Percentiles rank a stretch among this genome's conserved stretches.
phyloP scores from a whole-genome alignment of 2,888 invertebrate genomes.

The Mimas tiliae region DNA sequence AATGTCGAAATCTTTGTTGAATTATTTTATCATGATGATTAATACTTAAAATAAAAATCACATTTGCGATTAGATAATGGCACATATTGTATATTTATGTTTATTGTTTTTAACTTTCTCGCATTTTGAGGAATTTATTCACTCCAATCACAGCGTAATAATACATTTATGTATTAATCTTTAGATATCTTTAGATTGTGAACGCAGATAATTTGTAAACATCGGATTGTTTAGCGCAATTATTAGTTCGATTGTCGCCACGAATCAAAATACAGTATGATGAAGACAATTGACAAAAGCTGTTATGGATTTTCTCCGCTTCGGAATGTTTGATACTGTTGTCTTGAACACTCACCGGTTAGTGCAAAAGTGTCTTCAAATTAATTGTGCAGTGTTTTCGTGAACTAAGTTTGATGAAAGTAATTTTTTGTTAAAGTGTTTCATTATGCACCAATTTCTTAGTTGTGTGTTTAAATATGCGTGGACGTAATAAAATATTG shows the following conservation, averaged over 20 bases:
- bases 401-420: slow-evolving; percentile 29
- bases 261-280: slow-evolving; percentile 62
- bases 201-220: slow-evolving; percentile 77
- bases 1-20: slow-evolving; percentile 17
- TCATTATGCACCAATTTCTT: slow-evolving; percentile 49
- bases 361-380: not conserved
- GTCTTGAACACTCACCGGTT: slow-evolving; percentile 14
- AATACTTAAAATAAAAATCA: slow-evolving; percentile 31
- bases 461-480: slow-evolving; percentile 53
- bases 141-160: slow-evolving; percentile 30
- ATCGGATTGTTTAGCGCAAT: slow-evolving; percentile 65
- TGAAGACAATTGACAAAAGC: slow-evolving; percentile 69
- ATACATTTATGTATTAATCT: slow-evolving; percentile 51
- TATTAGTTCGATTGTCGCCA: slow-evolving; percentile 55
- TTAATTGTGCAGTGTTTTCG: not conserved
- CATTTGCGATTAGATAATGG: slow-evolving; percentile 39
- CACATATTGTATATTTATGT: slow-evolving; percentile 29
- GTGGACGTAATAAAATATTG: slow-evolving; percentile 42
- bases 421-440: slow-evolving; percentile 30
- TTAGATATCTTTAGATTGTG: slow-evolving; percentile 71
- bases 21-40: slow-evolving; percentile 23
- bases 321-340: slow-evolving; percentile 58
- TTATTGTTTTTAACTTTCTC: slow-evolving; percentile 2
- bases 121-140: slow-evolving; percentile 21
- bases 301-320: slow-evolving; percentile 65